A percentile compares a stretch with the other conserved stretches of the same genome.
Conservation (phyloP, 2,888 invertebrate species). For the Pachydiplax longipennis region DNA sequence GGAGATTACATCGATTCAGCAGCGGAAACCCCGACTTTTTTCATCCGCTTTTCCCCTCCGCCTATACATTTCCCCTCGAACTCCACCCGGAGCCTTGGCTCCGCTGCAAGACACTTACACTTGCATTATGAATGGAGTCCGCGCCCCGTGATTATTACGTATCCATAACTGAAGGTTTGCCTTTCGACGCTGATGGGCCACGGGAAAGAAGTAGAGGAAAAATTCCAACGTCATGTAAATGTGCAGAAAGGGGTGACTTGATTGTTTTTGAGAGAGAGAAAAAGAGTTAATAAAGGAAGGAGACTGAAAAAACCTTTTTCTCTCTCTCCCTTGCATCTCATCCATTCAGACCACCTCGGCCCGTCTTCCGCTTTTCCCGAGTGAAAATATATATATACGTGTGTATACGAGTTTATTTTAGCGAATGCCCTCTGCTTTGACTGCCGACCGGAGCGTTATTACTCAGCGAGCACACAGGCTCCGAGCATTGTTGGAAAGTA, state of each 20-base stretch:
- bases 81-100: neutral
- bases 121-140: neutral
- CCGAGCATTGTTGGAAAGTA: constrained; percentile 27
- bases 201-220: neutral
- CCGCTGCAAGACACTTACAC: neutral
- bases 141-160: neutral
- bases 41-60: neutral
- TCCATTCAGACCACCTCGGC: neutral
- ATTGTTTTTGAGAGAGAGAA: neutral
- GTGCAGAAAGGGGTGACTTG: neutral
- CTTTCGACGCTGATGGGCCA: neutral
- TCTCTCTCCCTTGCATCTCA: neutral
- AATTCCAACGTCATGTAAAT: neutral
- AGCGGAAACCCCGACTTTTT: neutral
- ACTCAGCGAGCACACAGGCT: constrained; percentile 21
- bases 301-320: neutral
- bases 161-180: neutral
- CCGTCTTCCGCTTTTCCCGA: neutral
- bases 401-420: constrained; percentile 21
- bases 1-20: too few species aligned
- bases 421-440: constrained; percentile 39
- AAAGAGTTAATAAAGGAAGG: neutral
- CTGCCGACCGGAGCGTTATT: constrained; percentile 17
- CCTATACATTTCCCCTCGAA: neutral
- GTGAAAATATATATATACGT: neutral